A percentile compares a stretch with the other conserved stretches of the same genome.
Conservation (phyloP, 2,797 vertebrate species). For the Paratrypauchen microcephalus region DNA sequence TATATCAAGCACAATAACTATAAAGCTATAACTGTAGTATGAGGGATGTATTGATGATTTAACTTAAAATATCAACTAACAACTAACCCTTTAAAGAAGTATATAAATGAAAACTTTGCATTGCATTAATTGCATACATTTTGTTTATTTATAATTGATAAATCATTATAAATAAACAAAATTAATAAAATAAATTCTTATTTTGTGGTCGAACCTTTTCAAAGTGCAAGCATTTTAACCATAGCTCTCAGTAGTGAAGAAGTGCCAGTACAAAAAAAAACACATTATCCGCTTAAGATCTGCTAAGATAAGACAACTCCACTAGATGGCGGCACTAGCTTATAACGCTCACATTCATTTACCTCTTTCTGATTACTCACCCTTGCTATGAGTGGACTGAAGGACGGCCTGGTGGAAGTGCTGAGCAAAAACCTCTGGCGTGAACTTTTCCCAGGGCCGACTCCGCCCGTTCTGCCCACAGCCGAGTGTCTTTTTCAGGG, state of each 20-base stretch:
- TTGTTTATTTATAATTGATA: too few species aligned
- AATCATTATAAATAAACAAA: too few species aligned
- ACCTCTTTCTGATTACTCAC: conserved; percentile 53
- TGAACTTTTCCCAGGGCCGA: conserved; percentile 85
- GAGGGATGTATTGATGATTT: background rate
- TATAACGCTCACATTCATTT: background rate
- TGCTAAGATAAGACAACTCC: conserved; percentile 20
- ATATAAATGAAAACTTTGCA: too few species aligned
- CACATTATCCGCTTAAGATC: too few species aligned
- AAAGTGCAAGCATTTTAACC: too few species aligned
- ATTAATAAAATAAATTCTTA: too few species aligned
- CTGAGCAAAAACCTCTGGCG: conserved; percentile 88
- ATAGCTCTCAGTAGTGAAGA: too few species aligned
- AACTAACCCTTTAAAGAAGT: background rate
- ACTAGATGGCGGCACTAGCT: conserved; percentile 53
- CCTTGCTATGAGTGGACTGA: conserved; percentile 91
- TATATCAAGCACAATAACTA: background rate
- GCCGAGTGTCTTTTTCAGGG: conserved; percentile 76
- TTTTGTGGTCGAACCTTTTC: too few species aligned
- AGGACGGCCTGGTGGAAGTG: conserved; percentile 92
- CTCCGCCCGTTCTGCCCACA: conserved; percentile 81
- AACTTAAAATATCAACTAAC: background rate
- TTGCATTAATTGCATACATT: too few species aligned
- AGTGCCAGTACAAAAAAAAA: too few species aligned
- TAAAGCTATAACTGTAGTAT: background rate